Evolutionary conservation across 2,888 invertebrate genomes (phyloP), one percentile per base, ranked within the genome.

Genomic region (Cheilosia soror): DNA sequence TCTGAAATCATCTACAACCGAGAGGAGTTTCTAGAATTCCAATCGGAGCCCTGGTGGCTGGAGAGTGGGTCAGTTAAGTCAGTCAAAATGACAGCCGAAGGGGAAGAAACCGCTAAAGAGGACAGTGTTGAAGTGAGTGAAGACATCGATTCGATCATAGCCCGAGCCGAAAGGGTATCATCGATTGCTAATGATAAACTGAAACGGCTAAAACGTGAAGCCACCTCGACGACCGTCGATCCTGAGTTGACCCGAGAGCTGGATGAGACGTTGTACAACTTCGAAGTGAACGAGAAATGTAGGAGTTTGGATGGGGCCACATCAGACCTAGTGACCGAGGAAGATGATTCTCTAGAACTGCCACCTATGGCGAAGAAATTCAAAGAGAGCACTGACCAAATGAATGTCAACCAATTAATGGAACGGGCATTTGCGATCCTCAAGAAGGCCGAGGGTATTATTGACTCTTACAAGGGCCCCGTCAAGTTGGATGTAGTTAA

Each of bases 21-120:
- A 27, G 65, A 87, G 31, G 87, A 88, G n/a, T 87, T 90, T 0
- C 51, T 81, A 7, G 88, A 88, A 31, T 90, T 88, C 62, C 87
- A 82, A 63, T 83, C 83, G 0, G 84, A 85, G 15, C 90, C 91
- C 2, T 91, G 91, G 91, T 91, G 91, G 91, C 84, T 90, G 0
- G 88, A 89, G 29, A 88, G 85, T 53, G 69, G 88, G 11, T 58
- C 87, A 0, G 81, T 90, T 1, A 87, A 88, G 33, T 83, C 83
- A 3, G 88, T 90, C 11, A 88, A 87, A 65, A 78, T 86, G 47
- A 20, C 42, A 15, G 40, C 40, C 0, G 63, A 72, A 13, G 65
- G 37, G 0, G 57, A 85, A 0, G 53, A 31, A 3, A 42, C 58
- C 11, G 31, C 37, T 9, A 72, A 47, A 2, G 29, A 65, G 2